phyloP scores from a whole-genome alignment of 2,113 vertebrate genomes.

The Cathartes aura region DNA sequence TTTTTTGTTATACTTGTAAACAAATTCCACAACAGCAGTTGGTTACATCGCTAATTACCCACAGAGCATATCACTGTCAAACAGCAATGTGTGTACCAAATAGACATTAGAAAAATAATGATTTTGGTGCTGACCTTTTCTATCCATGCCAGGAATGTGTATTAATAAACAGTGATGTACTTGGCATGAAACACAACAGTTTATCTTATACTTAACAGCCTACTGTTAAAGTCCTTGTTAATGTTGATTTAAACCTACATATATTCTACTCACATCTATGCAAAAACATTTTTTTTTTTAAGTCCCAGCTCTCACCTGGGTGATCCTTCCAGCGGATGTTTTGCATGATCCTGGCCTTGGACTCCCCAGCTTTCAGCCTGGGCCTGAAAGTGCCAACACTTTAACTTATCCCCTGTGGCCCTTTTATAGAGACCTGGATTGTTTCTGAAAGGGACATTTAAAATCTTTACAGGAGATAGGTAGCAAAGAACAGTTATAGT shows the following conservation, averaged over 20 bases:
- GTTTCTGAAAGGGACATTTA: not conserved
- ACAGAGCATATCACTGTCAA: not conserved
- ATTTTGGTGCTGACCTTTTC: not conserved
- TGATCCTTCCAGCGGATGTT: not conserved
- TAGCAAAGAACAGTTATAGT: not conserved
- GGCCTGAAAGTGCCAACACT: not conserved
- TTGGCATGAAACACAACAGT: not conserved
- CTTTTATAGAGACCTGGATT: not conserved
- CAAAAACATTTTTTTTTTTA: not conserved
- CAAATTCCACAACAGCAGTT: not conserved
- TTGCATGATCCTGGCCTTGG: not conserved
- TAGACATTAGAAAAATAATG: not conserved
- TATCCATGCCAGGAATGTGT: not conserved
- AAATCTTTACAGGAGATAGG: not conserved
- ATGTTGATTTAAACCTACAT: not conserved
- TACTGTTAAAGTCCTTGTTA: not conserved
- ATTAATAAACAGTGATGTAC: not conserved
- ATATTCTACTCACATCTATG: not conserved
- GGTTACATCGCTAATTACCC: not conserved
- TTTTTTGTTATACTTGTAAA: not conserved
- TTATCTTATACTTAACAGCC: not conserved
- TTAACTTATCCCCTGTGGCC: not conserved
- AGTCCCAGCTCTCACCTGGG: not conserved
- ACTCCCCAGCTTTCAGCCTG: not conserved
- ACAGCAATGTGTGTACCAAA: not conserved